Conservation (phyloP, 2,113 vertebrate species). For the Notechis scutatus region DNA sequence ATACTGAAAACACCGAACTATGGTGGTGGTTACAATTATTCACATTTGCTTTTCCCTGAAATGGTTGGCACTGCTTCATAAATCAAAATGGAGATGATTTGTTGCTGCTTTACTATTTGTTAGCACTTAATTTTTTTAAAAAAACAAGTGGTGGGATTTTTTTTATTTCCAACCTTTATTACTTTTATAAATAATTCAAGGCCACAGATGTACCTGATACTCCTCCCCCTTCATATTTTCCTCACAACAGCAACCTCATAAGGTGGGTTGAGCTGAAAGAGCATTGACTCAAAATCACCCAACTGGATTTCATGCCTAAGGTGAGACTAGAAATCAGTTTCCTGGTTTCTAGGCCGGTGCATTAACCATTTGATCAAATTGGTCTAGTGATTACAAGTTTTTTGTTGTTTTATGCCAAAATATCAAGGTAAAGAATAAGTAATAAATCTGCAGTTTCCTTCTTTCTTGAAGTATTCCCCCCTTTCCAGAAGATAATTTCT, state of each 20-base stretch:
- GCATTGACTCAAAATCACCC: neutral
- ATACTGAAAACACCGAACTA: neutral
- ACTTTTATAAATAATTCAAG: neutral
- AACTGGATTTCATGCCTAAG: neutral
- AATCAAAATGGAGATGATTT: neutral
- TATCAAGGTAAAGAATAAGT: neutral
- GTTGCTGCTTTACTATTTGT: neutral
- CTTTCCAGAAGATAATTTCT: constrained; percentile 6
- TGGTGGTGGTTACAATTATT: neutral
- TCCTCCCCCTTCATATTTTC: neutral
- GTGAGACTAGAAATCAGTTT: neutral
- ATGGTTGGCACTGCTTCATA: neutral
- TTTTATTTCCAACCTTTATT: neutral
- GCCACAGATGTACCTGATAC: neutral
- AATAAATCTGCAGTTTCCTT: neutral
- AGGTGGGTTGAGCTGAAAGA: neutral
- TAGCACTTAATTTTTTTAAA: neutral
- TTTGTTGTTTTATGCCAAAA: neutral
- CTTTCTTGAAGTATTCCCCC: neutral
- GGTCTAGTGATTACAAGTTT: neutral
- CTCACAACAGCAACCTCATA: neutral
- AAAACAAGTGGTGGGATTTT: neutral
- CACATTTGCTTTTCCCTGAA: neutral
- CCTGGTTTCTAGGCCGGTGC: neutral
- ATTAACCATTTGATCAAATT: neutral